A percentile compares a stretch with the other conserved stretches of the same genome.
Evolutionary conservation across 2,113 vertebrate species (phyloP).

Genomic region (Anoura caudifer): DNA sequence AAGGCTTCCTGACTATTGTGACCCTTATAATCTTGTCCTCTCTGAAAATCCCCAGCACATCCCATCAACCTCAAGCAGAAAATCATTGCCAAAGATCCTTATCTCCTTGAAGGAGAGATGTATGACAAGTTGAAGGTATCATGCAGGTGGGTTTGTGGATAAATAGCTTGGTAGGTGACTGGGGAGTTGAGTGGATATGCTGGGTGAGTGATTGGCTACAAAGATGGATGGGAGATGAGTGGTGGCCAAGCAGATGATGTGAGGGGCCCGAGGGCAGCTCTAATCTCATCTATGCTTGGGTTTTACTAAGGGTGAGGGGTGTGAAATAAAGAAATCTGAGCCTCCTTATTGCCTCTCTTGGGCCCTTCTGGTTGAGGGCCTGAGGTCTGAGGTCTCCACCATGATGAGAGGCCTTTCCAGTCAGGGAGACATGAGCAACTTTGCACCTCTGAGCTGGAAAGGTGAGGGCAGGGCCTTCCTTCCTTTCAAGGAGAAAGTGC

Average conservation of each 20-base stretch:
- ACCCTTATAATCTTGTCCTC: not conserved
- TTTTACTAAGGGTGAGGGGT: not conserved
- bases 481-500: not conserved
- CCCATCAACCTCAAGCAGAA: not conserved
- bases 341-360: not conserved
- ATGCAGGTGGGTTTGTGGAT: not conserved
- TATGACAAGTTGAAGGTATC: not conserved
- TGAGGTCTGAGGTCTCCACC: not conserved
- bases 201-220: not conserved
- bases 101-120: not conserved
- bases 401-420: not conserved
- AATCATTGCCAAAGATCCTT: not conserved
- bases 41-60: not conserved
- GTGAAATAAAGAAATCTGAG: not conserved
- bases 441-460: not conserved
- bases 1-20: not conserved
- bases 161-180: not conserved
- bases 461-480: not conserved
- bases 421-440: not conserved
- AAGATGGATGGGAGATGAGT: not conserved
- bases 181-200: too few species aligned
- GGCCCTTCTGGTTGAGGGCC: not conserved
- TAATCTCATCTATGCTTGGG: not conserved
- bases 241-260: not conserved
- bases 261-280: not conserved